phyloP scores from a whole-genome alignment of 2,888 invertebrate species.

The Choreutis nemorana region DNA sequence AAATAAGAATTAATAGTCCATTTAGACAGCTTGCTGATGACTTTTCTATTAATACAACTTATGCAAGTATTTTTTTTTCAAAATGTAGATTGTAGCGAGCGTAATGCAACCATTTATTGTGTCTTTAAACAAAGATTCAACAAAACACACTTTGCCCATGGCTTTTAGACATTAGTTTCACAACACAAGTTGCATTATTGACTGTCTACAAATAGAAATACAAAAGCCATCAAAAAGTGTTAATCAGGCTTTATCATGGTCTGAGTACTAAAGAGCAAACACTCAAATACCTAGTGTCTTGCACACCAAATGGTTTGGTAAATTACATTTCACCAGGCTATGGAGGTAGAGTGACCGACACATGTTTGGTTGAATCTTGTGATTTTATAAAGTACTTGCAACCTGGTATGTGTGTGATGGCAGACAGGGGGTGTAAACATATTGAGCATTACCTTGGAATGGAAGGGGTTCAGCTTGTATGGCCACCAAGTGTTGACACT shows the following conservation, averaged over 20 bases:
- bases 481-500: constrained; percentile 3
- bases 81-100: constrained; percentile 6
- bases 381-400: constrained; percentile 1
- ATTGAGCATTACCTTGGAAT: neutral
- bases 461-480: neutral
- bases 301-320: constrained; percentile 4
- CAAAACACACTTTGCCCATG: constrained; percentile 12
- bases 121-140: constrained; percentile 1
- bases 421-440: constrained; percentile 3
- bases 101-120: constrained; percentile 2
- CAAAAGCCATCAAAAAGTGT: constrained; percentile 17
- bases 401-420: constrained; percentile 1
- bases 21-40: constrained; percentile 4
- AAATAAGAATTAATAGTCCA: constrained; percentile 6
- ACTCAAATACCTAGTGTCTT: constrained; percentile 6
- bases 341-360: constrained; percentile 1
- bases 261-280: constrained; percentile 13
- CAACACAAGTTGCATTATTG: constrained; percentile 15
- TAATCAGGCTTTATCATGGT: constrained; percentile 18
- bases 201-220: constrained; percentile 20
- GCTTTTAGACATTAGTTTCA: constrained; percentile 12
- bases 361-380: constrained; percentile 1
- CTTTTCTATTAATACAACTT: constrained; percentile 1
- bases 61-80: constrained; percentile 10
- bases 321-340: constrained; percentile 2